Evolutionary conservation across 2,113 vertebrate genomes (phyloP).

Genomic region (Ivindomyrus marchei): DNA sequence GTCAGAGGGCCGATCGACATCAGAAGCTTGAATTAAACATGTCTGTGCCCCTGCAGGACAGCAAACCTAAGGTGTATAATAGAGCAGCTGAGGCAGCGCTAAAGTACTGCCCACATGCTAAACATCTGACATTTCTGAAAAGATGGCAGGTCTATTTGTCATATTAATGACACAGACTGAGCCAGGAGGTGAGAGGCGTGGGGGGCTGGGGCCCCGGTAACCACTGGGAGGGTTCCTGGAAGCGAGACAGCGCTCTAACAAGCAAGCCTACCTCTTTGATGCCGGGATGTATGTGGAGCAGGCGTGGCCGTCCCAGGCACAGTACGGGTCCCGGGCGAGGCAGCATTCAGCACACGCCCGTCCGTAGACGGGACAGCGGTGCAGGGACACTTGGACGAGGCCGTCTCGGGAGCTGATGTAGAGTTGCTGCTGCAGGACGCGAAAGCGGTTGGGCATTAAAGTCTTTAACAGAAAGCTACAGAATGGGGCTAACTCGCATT

Average conservation of each 20-base stretch:
- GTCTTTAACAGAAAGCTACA: neutral
- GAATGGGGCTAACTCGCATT: neutral
- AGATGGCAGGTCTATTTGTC: neutral
- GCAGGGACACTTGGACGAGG: constrained; percentile 83
- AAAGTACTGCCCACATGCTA: neutral
- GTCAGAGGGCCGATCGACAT: neutral
- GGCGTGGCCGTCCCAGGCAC: constrained; percentile 89
- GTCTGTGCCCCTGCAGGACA: neutral
- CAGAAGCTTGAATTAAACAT: neutral
- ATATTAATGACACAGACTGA: neutral
- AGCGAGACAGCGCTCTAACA: no score
- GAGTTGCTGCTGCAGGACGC: constrained; percentile 79
- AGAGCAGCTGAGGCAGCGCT: neutral
- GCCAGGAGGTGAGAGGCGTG: neutral
- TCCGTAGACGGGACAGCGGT: constrained; percentile 88
- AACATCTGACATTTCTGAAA: neutral
- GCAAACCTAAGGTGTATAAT: neutral
- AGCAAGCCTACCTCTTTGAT: constrained; percentile 76
- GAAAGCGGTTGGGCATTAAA: neutral
- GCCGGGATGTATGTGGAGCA: constrained; percentile 86
- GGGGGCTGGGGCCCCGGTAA: neutral
- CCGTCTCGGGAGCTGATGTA: constrained; percentile 83
- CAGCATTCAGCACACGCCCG: constrained; percentile 95
- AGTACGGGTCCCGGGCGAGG: constrained; percentile 93
- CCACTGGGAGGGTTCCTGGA: neutral